A percentile compares a stretch with the other conserved stretches of the same genome.
Conservation (phyloP, 2,113 vertebrate species). For the Lophochroa leadbeateri region DNA sequence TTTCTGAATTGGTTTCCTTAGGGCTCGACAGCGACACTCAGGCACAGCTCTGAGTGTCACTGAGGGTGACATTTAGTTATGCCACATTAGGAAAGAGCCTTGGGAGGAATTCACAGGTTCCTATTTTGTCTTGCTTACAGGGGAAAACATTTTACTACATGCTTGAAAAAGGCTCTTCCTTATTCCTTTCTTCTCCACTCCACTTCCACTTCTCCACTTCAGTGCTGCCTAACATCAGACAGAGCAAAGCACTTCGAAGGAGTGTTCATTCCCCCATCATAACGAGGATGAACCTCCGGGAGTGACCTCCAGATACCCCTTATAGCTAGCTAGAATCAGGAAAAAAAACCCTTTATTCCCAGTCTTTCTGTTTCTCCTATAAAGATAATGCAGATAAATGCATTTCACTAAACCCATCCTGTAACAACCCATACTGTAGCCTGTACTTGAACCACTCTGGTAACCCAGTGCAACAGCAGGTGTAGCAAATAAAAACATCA, state of each 20-base stretch:
- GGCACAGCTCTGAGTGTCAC: background rate
- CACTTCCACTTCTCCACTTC: background rate
- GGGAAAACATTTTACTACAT: background rate
- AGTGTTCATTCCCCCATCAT: background rate
- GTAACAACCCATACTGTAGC: background rate
- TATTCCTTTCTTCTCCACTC: background rate
- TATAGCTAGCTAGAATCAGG: background rate
- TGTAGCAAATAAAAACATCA: background rate
- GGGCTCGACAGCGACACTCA: background rate
- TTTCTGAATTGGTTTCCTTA: slow-evolving; percentile 10
- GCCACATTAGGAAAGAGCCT: background rate
- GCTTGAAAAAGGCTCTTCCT: background rate
- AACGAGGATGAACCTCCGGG: background rate
- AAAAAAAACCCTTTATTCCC: background rate
- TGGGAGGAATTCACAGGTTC: background rate
- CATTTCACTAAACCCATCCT: background rate
- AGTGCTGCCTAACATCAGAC: background rate
- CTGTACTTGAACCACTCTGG: background rate
- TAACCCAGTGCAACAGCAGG: background rate
- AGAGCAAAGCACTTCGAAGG: background rate
- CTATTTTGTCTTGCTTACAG: background rate
- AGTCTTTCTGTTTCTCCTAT: background rate
- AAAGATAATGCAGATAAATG: background rate
- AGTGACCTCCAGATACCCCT: background rate
- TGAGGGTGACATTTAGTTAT: slow-evolving; percentile 23